These are phyloP conservation scores for Poeciliopsis infans DNA, from an alignment of 2,797 vertebrate genomes.

Conservation along the genomic window DNA sequence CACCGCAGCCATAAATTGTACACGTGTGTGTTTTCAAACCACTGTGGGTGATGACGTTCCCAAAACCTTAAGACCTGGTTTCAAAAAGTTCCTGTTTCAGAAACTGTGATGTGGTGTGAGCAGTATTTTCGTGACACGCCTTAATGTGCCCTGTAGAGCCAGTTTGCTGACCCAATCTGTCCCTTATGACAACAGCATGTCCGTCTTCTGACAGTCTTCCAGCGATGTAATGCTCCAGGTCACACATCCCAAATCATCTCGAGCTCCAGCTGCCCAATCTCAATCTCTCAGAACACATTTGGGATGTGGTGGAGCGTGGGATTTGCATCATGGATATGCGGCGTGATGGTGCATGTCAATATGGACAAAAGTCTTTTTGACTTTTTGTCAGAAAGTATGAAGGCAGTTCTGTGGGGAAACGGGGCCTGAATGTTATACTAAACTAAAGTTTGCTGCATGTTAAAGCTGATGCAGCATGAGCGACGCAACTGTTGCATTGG, in stretches of 20 bases:
- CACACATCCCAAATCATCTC: background rate
- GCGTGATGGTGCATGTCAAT: background rate
- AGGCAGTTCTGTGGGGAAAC: background rate
- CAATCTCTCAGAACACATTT: background rate
- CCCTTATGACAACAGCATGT: background rate
- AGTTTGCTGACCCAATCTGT: background rate
- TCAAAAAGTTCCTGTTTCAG: background rate
- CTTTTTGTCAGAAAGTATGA: background rate
- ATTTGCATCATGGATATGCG: background rate
- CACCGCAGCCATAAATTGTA: too few species aligned
- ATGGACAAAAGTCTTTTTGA: background rate
- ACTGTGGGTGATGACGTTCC: background rate
- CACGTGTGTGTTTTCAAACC: background rate
- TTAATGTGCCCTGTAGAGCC: background rate
- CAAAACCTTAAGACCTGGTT: background rate
- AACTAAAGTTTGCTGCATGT: background rate
- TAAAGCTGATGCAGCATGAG: background rate
- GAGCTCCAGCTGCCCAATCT: background rate
- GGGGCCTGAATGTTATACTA: background rate
- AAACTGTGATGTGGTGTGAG: background rate
- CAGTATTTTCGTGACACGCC: background rate
- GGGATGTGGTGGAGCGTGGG: background rate
- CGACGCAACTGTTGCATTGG: background rate
- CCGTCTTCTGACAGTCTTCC: background rate
- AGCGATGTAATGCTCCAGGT: background rate